Base-by-base conservation (phyloP, 2,888 invertebrate genomes). In the Mesorhabditis spiculigera region DNA sequence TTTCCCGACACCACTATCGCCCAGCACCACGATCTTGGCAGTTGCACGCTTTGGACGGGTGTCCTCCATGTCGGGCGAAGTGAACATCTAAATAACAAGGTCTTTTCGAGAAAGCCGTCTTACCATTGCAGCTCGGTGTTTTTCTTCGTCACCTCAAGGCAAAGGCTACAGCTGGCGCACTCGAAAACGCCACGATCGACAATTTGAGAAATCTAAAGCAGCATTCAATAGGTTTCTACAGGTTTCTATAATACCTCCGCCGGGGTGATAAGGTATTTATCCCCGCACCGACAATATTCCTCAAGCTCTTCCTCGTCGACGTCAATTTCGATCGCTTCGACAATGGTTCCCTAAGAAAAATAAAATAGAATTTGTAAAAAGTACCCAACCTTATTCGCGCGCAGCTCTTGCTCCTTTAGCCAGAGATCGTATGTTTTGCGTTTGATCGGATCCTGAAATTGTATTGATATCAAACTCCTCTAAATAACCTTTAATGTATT, bases 1-100 rank as follows among this genome's bases (percentile, higher is more conserved):
- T 89, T 98, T 98, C 41, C 98, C 98, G 74, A 97, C 96, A 73
- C 96, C 93, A 75, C 93, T 93, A 89, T 95, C 95, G 67, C 95
- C 95, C 73, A 95, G 91, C 72, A 95, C 91, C 81, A 95, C 90
- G 73, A 95, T 91, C 87, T 93, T 92, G 6, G 80, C 76, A 5
- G 74, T 50, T n/a, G 58, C 8, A 50, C 58, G 58, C 8, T n/a
- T 10, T 13, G n/a, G 8, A 10, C 58, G 58, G n/a, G 8, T 50
- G 10, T 50, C 58, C 10, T 50, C 58, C n/a, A n/a, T n/a, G 8
- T 10, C 58, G 8, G 58, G 58, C n/a, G 58, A 50, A 50, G 58
- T 50, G n/a, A 50, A 50, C 58, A 50, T 50, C 58, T 50, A 50
- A 50, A 50, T 50, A 50, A n/a, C 10, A 50, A 50, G 8, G n/a